Evolutionary conservation across 1,140 invertebrate genomes (phyloP).

Genomic region (Papilio glaucus): DNA sequence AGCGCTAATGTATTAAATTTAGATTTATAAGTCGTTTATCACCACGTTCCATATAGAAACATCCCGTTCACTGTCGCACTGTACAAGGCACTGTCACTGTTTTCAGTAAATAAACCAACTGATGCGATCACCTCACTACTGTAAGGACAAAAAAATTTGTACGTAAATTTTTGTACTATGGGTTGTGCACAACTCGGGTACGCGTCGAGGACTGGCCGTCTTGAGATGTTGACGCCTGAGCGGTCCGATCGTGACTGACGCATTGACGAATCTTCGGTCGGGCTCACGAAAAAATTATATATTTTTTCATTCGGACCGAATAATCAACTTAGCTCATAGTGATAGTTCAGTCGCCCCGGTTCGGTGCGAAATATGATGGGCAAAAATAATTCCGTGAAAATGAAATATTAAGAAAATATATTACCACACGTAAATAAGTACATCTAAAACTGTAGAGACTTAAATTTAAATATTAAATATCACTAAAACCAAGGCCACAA

Average conservation of each 20-base stretch:
- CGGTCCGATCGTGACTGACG: constrained; percentile 76
- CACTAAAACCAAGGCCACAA: constrained; percentile 44
- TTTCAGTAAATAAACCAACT: constrained; percentile 46
- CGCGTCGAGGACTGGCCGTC: constrained; percentile 61
- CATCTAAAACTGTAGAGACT: neutral
- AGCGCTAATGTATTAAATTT: constrained; percentile 52
- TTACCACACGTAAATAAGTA: neutral
- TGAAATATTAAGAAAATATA: constrained; percentile 52
- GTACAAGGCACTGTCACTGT: constrained; percentile 72
- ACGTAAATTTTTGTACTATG: constrained; percentile 80
- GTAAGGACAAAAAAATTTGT: constrained; percentile 70
- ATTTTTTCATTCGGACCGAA: constrained; percentile 79
- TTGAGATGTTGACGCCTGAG: constrained; percentile 68
- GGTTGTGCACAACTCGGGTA: constrained; percentile 76
- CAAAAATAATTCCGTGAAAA: constrained; percentile 53
- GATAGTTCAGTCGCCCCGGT: constrained; percentile 76
- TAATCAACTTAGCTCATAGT: constrained; percentile 78
- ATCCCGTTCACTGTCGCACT: constrained; percentile 57
- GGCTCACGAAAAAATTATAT: constrained; percentile 79
- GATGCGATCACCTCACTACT: constrained; percentile 72
- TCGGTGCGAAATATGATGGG: constrained; percentile 40
- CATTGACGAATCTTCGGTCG: constrained; percentile 75
- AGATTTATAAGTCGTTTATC: constrained; percentile 49
- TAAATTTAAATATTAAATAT: neutral
- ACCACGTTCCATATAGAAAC: constrained; percentile 58